phyloP scores from a whole-genome alignment of 2,113 vertebrate species.

The Gasterosteus nipponicus region DNA sequence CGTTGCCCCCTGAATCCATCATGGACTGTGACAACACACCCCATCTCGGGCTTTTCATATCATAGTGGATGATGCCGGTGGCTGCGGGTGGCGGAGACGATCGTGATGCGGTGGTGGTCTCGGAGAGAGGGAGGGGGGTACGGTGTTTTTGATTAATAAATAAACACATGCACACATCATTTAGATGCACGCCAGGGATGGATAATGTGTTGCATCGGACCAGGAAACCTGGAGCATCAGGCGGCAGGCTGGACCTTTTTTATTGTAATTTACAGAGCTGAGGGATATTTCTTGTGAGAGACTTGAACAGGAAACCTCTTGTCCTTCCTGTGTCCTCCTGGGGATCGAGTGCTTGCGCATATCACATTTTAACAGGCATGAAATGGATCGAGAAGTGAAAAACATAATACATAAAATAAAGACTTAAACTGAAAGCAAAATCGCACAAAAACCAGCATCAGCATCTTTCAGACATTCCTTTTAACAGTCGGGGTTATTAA shows the following conservation, averaged over 20 bases:
- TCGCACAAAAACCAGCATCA: not conserved
- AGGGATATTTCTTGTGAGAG: slow-evolving; percentile 35
- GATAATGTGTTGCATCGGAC: slow-evolving; percentile 51
- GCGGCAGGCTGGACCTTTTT: slow-evolving; percentile 10
- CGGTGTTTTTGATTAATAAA: slow-evolving; percentile 66
- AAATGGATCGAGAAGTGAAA: slow-evolving; percentile 21
- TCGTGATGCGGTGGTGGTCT: slow-evolving; percentile 59
- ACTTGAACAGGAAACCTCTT: slow-evolving; percentile 18
- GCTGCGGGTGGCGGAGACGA: slow-evolving; percentile 35
- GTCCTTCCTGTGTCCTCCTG: slow-evolving; percentile 42
- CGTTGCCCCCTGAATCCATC: slow-evolving; percentile 74
- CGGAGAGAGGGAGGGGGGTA: slow-evolving; percentile 45
- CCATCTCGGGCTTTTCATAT: slow-evolving; percentile 70
- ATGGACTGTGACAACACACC: slow-evolving; percentile 68
- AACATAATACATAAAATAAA: slow-evolving; percentile 1
- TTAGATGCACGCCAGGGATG: slow-evolving; percentile 42
- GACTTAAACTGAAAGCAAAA: not conserved
- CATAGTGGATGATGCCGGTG: slow-evolving; percentile 51
- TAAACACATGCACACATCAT: slow-evolving; percentile 58
- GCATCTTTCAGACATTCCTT: not conserved
- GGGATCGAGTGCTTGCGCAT: not conserved
- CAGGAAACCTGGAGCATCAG: slow-evolving; percentile 27
- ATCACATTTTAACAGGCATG: slow-evolving; percentile 30
- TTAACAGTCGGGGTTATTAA: not conserved
- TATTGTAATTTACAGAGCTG: slow-evolving; percentile 19